Conservation (phyloP, 2,113 vertebrate species). For the Dinomys branickii region DNA sequence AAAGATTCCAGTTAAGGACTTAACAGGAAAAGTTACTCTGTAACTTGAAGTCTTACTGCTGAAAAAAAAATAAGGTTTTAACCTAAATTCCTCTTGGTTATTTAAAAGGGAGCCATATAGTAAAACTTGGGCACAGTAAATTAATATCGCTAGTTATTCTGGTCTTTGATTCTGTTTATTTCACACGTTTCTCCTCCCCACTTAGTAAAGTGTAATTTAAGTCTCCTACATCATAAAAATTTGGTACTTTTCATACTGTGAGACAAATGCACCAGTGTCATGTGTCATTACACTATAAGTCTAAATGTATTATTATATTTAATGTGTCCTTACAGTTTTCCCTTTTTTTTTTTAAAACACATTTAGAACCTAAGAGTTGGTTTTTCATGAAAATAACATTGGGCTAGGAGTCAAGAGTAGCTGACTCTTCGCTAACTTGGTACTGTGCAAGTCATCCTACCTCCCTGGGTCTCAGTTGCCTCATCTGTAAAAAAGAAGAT, state of each 20-base stretch:
- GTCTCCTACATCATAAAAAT: constrained; percentile 49
- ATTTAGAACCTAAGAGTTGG: constrained; percentile 47
- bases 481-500: constrained; percentile 64
- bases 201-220: neutral
- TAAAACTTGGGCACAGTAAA: constrained; percentile 7
- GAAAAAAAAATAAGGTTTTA: constrained; percentile 37
- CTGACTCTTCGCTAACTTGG: constrained; percentile 40
- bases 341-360: neutral
- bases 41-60: constrained; percentile 25
- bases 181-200: neutral
- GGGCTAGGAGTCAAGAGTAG: neutral
- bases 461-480: constrained; percentile 40
- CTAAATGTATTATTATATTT: constrained; percentile 48
- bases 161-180: constrained; percentile 51
- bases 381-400: constrained; percentile 21
- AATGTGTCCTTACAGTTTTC: neutral
- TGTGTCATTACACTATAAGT: neutral
- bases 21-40: neutral
- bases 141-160: constrained; percentile 16
- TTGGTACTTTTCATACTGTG: constrained; percentile 30
- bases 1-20: constrained; percentile 41
- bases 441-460: constrained; percentile 29
- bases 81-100: neutral
- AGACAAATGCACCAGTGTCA: neutral
- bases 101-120: neutral